Conservation (phyloP, 2,888 invertebrate species). For the Adelphocoris suturalis region DNA sequence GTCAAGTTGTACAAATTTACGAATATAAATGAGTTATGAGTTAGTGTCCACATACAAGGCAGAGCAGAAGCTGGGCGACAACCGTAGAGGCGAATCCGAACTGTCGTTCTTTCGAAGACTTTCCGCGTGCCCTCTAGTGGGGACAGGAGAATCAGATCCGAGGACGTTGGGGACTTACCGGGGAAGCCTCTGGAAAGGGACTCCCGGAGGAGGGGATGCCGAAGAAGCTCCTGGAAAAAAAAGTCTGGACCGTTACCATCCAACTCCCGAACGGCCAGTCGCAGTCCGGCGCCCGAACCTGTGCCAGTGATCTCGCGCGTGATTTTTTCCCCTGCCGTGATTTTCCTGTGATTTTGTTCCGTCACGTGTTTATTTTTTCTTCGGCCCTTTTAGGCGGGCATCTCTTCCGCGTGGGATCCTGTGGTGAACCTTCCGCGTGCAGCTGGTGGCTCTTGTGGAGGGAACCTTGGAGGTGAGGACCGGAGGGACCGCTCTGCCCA, state of each 20-base stretch:
- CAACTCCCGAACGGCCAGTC: slow-evolving; percentile 52
- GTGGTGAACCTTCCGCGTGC: neutral
- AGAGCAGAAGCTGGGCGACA: too few species aligned
- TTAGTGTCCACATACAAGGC: too few species aligned
- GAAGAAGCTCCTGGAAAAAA: slow-evolving; percentile 55
- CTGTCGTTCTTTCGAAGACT: too few species aligned
- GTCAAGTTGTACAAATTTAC: too few species aligned
- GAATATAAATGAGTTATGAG: too few species aligned
- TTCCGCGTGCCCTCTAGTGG: too few species aligned
- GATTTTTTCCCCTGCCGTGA: neutral
- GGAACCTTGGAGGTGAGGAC: slow-evolving; percentile 39
- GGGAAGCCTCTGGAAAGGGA: slow-evolving; percentile 10
- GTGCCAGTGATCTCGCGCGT: neutral
- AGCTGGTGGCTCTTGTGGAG: neutral
- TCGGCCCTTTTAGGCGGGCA: neutral
- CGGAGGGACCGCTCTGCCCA: neutral
- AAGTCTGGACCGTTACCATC: slow-evolving; percentile 27
- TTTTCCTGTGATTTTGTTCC: neutral
- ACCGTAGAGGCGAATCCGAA: too few species aligned
- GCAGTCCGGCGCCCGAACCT: slow-evolving; percentile 15
- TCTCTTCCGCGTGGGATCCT: neutral
- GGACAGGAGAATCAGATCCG: too few species aligned
- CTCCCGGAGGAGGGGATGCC: slow-evolving; percentile 41
- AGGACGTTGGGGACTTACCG: neutral
- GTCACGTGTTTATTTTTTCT: neutral